Evolutionary conservation across 2,888 invertebrate genomes (phyloP).

Genomic region (Platypus cylindrus): DNA sequence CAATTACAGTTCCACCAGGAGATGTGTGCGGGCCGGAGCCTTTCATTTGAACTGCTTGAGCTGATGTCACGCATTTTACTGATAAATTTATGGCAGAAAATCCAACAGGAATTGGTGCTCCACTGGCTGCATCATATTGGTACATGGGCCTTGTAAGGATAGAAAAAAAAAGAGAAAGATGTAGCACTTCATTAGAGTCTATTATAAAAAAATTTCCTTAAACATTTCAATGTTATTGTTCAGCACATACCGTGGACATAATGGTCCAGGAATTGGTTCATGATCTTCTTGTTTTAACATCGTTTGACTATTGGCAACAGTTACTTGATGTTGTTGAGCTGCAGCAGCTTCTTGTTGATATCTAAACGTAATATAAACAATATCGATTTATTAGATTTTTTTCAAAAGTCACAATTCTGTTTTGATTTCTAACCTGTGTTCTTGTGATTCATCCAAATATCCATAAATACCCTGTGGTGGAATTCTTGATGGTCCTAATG

Average conservation of each 20-base stretch:
- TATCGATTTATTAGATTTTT: background rate
- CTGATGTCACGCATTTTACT: slow-evolving; percentile 70
- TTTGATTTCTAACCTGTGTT: slow-evolving; percentile 38
- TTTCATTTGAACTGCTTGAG: slow-evolving; percentile 49
- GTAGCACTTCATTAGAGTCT: too few relatives aligned
- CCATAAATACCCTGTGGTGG: slow-evolving; percentile 48
- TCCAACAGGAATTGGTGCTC: slow-evolving; percentile 54
- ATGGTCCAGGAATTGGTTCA: slow-evolving; percentile 57
- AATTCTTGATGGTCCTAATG: slow-evolving; percentile 36
- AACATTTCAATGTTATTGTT: background rate
- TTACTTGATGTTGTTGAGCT: slow-evolving; percentile 40
- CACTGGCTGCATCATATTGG: slow-evolving; percentile 57
- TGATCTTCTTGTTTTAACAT: slow-evolving; percentile 62
- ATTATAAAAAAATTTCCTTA: background rate
- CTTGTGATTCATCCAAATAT: slow-evolving; percentile 46
- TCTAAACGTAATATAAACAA: slow-evolving; percentile 2
- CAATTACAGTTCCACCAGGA: slow-evolving; percentile 69
- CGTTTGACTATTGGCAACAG: slow-evolving; percentile 40
- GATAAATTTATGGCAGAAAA: slow-evolving; percentile 73
- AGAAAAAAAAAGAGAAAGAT: background rate
- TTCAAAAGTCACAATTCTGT: background rate
- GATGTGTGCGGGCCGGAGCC: slow-evolving; percentile 56
- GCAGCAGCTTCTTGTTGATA: slow-evolving; percentile 29
- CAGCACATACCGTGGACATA: slow-evolving; percentile 60
- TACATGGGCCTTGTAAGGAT: slow-evolving; percentile 56